phyloP scores from a whole-genome alignment of 2,888 invertebrate species.

The Creontiades dilutus region DNA sequence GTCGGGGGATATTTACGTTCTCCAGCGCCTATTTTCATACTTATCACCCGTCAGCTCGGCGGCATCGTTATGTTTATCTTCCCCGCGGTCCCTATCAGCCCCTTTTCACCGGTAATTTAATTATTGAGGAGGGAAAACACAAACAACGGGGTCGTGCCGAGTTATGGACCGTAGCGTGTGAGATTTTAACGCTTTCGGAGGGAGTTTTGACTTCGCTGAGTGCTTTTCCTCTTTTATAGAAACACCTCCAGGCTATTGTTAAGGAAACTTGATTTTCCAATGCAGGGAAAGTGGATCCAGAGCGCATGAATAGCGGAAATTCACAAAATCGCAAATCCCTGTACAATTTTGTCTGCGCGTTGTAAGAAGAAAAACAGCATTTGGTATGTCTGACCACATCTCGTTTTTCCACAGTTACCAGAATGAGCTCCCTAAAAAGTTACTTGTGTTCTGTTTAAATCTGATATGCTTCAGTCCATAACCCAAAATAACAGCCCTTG shows the following conservation, averaged over 20 bases:
- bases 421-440: no score
- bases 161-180: background rate
- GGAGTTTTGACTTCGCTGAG: no score
- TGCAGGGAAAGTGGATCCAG: background rate
- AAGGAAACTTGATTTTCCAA: background rate
- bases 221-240: no score
- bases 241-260: background rate
- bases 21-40: background rate
- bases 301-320: no score
- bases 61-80: conserved; percentile 3
- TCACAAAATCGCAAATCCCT: no score
- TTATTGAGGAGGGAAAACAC: background rate
- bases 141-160: background rate
- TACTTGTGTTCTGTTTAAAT: no score
- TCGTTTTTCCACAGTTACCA: no score
- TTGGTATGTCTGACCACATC: no score
- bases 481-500: no score
- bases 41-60: conserved; percentile 6
- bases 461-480: no score
- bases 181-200: background rate
- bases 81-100: background rate
- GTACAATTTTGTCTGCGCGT: no score
- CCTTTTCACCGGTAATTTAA: conserved; percentile 27
- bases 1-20: conserved; percentile 16
- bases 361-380: no score